These are phyloP conservation scores for Pangasius mekongensis DNA, from an alignment of 2,797 vertebrate species.

Conservation along the genomic window DNA sequence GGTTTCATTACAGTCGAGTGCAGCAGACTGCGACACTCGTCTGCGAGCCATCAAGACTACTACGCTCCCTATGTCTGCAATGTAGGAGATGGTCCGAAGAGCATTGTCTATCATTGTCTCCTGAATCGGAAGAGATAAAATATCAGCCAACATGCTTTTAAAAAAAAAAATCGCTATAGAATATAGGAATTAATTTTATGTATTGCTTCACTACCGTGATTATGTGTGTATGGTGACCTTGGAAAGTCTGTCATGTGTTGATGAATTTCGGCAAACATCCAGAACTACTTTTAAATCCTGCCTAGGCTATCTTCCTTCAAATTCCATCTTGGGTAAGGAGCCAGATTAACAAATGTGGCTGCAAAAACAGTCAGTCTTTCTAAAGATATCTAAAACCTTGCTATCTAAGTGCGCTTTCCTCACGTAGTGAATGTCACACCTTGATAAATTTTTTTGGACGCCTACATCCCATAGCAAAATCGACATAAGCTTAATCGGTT, in stretches of 20 bases:
- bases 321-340: conserved; percentile 13
- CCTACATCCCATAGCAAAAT: not conserved
- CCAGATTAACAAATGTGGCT: not conserved
- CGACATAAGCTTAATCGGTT: not conserved
- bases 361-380: conserved; percentile 6
- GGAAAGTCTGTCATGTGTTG: not conserved
- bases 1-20: conserved; percentile 89
- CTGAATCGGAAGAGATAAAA: conserved; percentile 63
- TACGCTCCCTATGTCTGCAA: conserved; percentile 94
- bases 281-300: not conserved
- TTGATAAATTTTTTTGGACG: not conserved
- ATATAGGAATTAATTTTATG: not conserved
- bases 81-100: conserved; percentile 95
- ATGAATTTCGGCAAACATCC: conserved; percentile 13
- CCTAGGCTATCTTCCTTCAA: conserved; percentile 3
- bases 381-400: conserved; percentile 3
- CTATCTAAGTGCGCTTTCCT: not conserved
- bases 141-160: conserved; percentile 61
- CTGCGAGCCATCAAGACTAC: conserved; percentile 95
- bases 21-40: conserved; percentile 86
- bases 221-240: not conserved
- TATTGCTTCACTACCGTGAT: not conserved
- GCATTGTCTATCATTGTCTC: conserved; percentile 98
- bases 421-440: not conserved
- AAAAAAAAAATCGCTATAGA: not conserved